Percentiles rank a stretch among this genome's conserved stretches.
Evolutionary conservation across 2,113 vertebrate genomes (phyloP).

Genomic region (Lophius piscatorius): DNA sequence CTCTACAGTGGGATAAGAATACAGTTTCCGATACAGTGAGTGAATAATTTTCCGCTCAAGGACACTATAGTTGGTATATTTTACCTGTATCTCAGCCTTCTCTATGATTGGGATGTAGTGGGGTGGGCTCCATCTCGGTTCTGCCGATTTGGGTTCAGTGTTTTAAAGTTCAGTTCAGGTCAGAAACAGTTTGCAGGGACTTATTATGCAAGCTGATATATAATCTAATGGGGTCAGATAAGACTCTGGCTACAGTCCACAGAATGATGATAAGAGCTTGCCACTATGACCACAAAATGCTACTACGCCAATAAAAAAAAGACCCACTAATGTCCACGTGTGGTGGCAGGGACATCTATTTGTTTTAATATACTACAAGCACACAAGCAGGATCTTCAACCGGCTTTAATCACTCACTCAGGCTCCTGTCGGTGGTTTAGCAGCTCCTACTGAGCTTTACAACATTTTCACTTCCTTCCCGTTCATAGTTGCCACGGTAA

Average conservation of each 20-base stretch:
- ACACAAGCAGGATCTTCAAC: background rate
- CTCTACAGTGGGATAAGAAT: constrained; percentile 5
- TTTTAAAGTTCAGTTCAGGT: constrained; percentile 36
- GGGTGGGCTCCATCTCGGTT: constrained; percentile 9
- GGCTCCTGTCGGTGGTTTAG: constrained; percentile 18
- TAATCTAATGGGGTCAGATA: constrained; percentile 68
- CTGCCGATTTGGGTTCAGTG: constrained; percentile 26
- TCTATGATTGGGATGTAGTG: constrained; percentile 24
- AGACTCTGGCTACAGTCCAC: constrained; percentile 57
- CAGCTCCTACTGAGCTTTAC: constrained; percentile 65
- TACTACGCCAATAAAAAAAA: constrained; percentile 9
- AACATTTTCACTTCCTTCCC: constrained; percentile 74
- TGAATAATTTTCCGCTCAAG: background rate
- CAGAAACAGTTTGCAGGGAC: constrained; percentile 35
- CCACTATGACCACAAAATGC: constrained; percentile 8
- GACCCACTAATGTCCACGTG: background rate
- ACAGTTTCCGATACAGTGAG: constrained; percentile 3
- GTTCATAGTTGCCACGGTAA: constrained; percentile 61
- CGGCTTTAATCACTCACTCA: constrained; percentile 27
- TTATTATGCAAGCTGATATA: constrained; percentile 61
- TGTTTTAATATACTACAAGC: background rate
- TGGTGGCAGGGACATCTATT: background rate
- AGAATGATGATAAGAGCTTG: constrained; percentile 38
- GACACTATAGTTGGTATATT: background rate
- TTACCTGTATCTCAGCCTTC: constrained; percentile 1